These are phyloP conservation scores for Rousettus madagascariensis DNA, from an alignment of 2,797 vertebrate genomes.

Conservation along the genomic window DNA sequence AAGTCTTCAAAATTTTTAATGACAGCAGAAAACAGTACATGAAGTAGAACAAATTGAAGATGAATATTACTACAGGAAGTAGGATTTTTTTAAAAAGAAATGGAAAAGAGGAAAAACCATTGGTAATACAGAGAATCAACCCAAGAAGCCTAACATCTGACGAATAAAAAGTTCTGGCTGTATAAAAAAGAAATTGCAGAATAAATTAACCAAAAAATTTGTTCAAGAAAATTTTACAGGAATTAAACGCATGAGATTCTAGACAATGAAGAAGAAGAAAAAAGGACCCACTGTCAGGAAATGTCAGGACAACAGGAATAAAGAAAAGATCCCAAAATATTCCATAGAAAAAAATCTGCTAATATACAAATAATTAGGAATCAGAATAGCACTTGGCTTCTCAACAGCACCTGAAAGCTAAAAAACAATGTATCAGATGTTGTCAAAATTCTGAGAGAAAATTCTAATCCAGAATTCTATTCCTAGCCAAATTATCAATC, in stretches of 20 bases:
- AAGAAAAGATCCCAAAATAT: constrained; percentile 30
- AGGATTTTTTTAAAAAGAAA: neutral
- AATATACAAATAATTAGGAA: constrained; percentile 15
- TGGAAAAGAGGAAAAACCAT: neutral
- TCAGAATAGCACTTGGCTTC: neutral
- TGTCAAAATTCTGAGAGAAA: neutral
- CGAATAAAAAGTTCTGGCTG: neutral
- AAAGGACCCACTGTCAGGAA: neutral
- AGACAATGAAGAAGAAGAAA: neutral
- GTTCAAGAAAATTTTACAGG: neutral
- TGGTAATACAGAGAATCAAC: neutral
- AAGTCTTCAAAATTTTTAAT: neutral
- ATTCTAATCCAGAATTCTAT: neutral
- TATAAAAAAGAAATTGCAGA: neutral
- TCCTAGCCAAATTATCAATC: neutral
- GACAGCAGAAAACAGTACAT: neutral
- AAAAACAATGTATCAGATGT: neutral
- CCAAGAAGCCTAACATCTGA: neutral
- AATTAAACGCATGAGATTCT: constrained; percentile 5
- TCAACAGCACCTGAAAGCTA: neutral
- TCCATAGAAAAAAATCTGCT: constrained; percentile 6
- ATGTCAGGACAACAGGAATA: neutral
- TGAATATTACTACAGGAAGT: neutral
- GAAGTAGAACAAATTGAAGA: neutral
- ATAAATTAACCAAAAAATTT: neutral